These are phyloP conservation scores for Parambassis ranga DNA, from an alignment of 2,797 vertebrate genomes.

Conservation along the genomic window DNA sequence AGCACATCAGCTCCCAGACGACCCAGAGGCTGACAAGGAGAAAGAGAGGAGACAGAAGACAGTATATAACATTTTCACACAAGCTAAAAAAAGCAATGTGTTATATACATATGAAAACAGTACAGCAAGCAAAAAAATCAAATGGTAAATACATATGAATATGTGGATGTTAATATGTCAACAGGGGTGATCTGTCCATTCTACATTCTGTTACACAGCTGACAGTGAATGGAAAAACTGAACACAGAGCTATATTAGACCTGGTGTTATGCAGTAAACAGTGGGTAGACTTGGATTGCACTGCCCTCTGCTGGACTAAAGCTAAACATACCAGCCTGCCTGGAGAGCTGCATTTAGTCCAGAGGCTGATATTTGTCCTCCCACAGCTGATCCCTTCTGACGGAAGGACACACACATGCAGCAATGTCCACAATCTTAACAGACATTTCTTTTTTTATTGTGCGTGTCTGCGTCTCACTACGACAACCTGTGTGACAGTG, in stretches of 20 bases:
- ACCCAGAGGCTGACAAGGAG: conserved; percentile 91
- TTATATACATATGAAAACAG: no score
- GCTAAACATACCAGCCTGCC: not conserved
- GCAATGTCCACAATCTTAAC: conserved; percentile 24
- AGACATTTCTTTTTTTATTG: conserved; percentile 15
- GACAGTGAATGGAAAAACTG: no score
- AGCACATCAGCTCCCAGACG: conserved; percentile 89
- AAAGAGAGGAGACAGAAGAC: not conserved
- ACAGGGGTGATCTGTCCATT: no score
- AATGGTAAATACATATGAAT: no score
- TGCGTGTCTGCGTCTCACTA: conserved; percentile 7
- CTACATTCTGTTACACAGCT: no score
- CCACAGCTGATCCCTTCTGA: conserved; percentile 50
- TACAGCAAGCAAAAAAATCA: not conserved
- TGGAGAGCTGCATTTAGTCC: conserved; percentile 1
- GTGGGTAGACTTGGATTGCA: not conserved
- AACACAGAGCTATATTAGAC: not conserved
- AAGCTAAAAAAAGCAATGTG: not conserved
- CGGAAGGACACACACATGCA: conserved; percentile 44
- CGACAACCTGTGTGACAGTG: conserved; percentile 42
- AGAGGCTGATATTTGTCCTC: conserved; percentile 17
- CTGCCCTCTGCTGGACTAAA: conserved; percentile 56
- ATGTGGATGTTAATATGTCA: no score
- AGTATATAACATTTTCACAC: not conserved
- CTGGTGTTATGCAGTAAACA: not conserved